A percentile compares a stretch with the other conserved stretches of the same genome.
Evolutionary conservation across 92 coral and sea anemone genomes (phyloP).

Genomic region (Pocillopora grandis): DNA sequence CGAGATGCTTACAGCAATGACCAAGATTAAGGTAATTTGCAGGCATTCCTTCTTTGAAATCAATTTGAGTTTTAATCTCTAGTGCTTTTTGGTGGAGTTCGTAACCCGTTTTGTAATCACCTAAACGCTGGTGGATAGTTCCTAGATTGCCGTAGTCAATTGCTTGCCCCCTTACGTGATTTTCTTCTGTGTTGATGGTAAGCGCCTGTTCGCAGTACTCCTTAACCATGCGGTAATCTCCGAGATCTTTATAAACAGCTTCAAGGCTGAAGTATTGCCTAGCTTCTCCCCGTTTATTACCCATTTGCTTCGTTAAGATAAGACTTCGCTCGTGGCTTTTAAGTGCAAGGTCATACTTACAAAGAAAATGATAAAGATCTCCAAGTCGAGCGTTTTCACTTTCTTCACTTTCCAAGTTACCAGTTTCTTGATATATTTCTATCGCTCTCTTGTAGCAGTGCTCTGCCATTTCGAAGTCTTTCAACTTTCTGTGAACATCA

Average conservation of each 20-base stretch:
- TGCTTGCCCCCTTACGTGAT: background rate
- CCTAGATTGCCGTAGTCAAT: background rate
- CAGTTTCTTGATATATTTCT: background rate
- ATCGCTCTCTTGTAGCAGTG: background rate
- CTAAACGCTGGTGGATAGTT: background rate
- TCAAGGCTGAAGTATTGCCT: background rate
- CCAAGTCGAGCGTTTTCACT: background rate
- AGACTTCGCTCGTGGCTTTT: background rate
- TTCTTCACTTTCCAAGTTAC: background rate
- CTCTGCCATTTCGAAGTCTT: background rate
- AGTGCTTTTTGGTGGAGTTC: background rate
- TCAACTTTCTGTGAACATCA: background rate
- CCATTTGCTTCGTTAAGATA: background rate
- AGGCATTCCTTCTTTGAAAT: background rate
- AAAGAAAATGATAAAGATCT: background rate
- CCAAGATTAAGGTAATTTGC: background rate
- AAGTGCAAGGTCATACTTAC: background rate
- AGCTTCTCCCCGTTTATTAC: background rate
- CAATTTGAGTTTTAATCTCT: background rate
- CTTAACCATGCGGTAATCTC: background rate
- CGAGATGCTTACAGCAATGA: background rate
- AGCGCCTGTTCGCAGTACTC: background rate
- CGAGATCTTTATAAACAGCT: background rate
- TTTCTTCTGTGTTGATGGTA: background rate
- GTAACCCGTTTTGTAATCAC: background rate